Percentiles rank a stretch among this genome's conserved stretches.
These are phyloP conservation scores for Oeneis ivallda DNA, from an alignment of 2,888 invertebrate genomes.

Conservation along the genomic window DNA sequence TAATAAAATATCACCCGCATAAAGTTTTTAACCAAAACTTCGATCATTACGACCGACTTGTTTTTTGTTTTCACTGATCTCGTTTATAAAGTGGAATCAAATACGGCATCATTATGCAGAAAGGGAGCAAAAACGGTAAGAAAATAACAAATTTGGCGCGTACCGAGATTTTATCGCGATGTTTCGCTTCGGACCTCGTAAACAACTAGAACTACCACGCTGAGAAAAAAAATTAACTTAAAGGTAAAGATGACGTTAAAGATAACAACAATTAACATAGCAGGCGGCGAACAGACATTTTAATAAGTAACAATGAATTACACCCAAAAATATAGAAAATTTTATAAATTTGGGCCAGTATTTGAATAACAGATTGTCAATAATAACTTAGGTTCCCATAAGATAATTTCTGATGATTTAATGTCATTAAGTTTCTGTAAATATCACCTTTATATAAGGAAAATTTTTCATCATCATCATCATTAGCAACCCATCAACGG, in stretches of 20 bases:
- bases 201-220: constrained; percentile 56
- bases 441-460: too few species aligned
- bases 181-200: constrained; percentile 48
- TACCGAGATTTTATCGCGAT: constrained; percentile 49
- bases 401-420: neutral
- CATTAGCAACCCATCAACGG: too few species aligned
- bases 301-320: too few species aligned
- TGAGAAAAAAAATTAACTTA: constrained; percentile 43
- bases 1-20: neutral
- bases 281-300: constrained; percentile 1
- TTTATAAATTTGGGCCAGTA: constrained; percentile 6
- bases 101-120: constrained; percentile 18
- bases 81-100: constrained; percentile 6
- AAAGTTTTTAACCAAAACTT: constrained; percentile 2
- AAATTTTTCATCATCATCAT: too few species aligned
- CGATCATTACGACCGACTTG: neutral
- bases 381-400: too few species aligned
- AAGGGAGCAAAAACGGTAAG: constrained; percentile 32
- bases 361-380: neutral
- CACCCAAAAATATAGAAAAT: too few species aligned
- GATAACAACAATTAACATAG: constrained; percentile 8
- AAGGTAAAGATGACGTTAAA: constrained; percentile 45
- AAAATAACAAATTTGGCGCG: constrained; percentile 44
- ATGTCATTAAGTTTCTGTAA: neutral
- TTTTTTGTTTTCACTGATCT: neutral